Base-by-base conservation (phyloP, 2,113 vertebrate species). In the Cyprinodon tularosa region DNA sequence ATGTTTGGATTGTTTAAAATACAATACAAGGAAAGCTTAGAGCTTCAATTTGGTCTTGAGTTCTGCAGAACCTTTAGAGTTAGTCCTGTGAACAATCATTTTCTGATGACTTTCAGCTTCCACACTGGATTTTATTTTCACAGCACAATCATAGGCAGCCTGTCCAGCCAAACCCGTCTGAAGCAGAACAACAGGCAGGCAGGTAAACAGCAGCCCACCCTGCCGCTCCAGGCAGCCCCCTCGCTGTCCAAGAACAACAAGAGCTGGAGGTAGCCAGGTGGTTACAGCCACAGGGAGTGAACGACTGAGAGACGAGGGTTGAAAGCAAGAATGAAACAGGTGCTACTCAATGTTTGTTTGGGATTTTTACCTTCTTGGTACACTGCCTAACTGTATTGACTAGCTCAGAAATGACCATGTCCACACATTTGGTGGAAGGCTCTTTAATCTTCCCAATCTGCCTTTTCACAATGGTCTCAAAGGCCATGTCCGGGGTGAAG, bases 391-490 rank as follows among this genome's bases (percentile, higher is more conserved):
- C 97, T 61, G 98, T 99, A 98, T 90, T 97, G 96, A 98, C 97
- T 96, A 99, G 96, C 94, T 99, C 98, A 94, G 96, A 96, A 95
- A 99, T 98, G 96, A 99, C 98, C 98, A 99, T 98, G 96, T 99
- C 98, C 96, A 99, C 98, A 94, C 98, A 99, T 97, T 99, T 99
- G 96, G 98, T 95, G 97, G 97, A 99, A 80, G 98, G 98, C 71
- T 98, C 98, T 96, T 97, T 98, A 92, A 96, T 99, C 97, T 99
- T 99, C 96, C 95, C 96, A 93, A 99, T 98, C 96, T 99, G 98
- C 95, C 98, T 97, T 97, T 99, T 99, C 96, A 99, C 98, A 96
- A 99, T 99, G 95, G 98, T 99, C 96, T 99, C 98, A 98, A 99
- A 99, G 93, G 98, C 98, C 98, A 99, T 99, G 95, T 99, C 98